Evolutionary conservation across 1,140 invertebrate genomes (phyloP), one percentile per base, ranked within the genome.

Genomic region (Cylas formicarius): DNA sequence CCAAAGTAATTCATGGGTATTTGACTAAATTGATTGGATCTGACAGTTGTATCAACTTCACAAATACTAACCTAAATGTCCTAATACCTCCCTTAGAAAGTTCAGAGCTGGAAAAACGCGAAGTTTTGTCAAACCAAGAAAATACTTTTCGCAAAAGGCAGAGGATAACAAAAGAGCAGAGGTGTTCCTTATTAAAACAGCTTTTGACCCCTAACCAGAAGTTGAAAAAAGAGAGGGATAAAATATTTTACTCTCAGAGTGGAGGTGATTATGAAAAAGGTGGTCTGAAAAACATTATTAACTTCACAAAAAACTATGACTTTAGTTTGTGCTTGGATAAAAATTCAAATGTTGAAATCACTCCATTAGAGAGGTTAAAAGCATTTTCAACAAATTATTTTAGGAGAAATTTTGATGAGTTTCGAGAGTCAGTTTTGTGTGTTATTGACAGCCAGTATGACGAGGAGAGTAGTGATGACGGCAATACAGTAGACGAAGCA

Each of bases 371-470:
- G 22, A 56, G 56, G 37, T 26, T 65, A 7, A 34, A 44, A 22
- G 53, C 53, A 19, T 65, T 65, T 39, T 60, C 62, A 2, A 53
- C 53, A 36, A 57, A 52, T 14, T 65, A 57, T 28, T 65, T 65
- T 43, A 50, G 44, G 35, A 56, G 51, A 33, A 53, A 63, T 45
- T 62, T 65, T 33, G 42, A 44, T 6, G 60, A 60, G n/a, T 65
- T 60, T 33, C 49, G 47, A 27, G 48, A 55, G 24, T 61, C 56
- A 10, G 53, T 64, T 27, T 43, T 64, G 10, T 53, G 55, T 47
- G 41, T 64, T 14, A 57, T 57, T 38, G 60, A 64, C 36, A 57
- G 55, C 40, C 36, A 45, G 31, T 44, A 58, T 41, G 26, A 33
- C 16, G 40, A 27, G 37, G 36, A 47, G 29, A 14, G 23, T 34